These are phyloP conservation scores for Galago senegalensis DNA, from an alignment of 2,797 vertebrate species.

Conservation along the genomic window DNA sequence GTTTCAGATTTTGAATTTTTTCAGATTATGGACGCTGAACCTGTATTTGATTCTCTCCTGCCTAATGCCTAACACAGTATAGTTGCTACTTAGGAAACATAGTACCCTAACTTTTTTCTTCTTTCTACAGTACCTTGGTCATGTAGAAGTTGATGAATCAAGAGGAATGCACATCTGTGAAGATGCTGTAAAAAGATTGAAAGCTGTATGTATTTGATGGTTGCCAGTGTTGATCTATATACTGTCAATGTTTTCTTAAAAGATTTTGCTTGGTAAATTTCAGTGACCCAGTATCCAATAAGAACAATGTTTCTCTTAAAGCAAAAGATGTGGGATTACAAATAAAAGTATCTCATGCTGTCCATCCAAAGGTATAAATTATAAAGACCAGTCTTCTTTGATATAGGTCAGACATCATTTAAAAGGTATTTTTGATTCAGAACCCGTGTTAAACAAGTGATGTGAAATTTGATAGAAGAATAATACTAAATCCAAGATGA, in stretches of 20 bases:
- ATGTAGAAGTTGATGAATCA: constrained; percentile 99
- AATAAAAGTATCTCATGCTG: background rate
- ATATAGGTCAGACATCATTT: constrained; percentile 41
- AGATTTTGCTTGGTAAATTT: constrained; percentile 41
- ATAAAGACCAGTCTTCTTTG: constrained; percentile 23
- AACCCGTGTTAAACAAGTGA: constrained; percentile 39
- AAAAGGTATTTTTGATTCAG: constrained; percentile 43
- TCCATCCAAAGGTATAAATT: constrained; percentile 13
- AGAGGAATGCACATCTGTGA: constrained; percentile 99
- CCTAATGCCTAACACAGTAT: background rate
- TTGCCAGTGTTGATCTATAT: constrained; percentile 68
- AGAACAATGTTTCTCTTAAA: constrained; percentile 77
- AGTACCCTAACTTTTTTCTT: constrained; percentile 50
- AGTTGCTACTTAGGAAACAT: constrained; percentile 31
- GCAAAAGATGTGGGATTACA: constrained; percentile 70
- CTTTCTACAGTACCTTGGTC: constrained; percentile 95
- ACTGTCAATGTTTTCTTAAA: constrained; percentile 63
- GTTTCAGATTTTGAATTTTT: background rate
- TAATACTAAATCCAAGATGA: constrained; percentile 58
- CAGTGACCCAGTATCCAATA: constrained; percentile 64
- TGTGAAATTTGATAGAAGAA: constrained; percentile 59
- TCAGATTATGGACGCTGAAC: background rate
- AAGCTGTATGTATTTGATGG: constrained; percentile 95
- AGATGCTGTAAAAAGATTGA: constrained; percentile 98
- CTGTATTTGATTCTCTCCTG: background rate